Evolutionary conservation across 2,797 vertebrate species (phyloP).

Genomic region (Myotis planiceps): DNA sequence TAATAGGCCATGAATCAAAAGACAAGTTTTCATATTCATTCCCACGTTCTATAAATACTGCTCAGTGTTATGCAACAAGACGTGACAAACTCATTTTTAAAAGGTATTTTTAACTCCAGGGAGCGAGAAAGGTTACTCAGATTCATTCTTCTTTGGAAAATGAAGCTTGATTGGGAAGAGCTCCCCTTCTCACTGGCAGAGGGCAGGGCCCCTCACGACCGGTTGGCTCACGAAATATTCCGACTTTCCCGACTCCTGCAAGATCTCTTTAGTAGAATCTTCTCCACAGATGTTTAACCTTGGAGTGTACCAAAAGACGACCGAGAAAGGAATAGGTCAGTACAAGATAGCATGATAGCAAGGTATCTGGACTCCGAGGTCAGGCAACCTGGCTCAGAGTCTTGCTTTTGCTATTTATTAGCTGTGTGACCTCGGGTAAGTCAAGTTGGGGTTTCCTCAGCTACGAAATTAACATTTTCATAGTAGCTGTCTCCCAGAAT

Average conservation of each 20-base stretch:
- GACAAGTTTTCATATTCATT: slow-evolving; percentile 53
- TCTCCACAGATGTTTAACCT: not conserved
- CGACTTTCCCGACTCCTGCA: not conserved
- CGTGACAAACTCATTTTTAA: slow-evolving; percentile 52
- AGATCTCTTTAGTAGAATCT: not conserved
- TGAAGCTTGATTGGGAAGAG: not conserved
- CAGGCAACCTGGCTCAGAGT: not conserved
- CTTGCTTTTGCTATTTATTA: not conserved
- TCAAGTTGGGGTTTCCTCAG: not conserved
- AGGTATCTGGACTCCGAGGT: not conserved
- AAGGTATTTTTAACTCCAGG: slow-evolving; percentile 67
- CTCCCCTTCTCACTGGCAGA: not conserved
- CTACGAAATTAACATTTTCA: not conserved
- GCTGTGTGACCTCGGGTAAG: not conserved
- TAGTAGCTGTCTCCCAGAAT: not conserved
- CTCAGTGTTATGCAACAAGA: slow-evolving; percentile 53
- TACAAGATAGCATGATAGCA: not conserved
- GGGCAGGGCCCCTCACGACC: not conserved
- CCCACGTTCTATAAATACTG: slow-evolving; percentile 21
- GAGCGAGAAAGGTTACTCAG: not conserved
- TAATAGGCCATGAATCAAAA: slow-evolving; percentile 56
- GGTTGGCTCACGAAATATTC: not conserved
- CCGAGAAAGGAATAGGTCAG: not conserved
- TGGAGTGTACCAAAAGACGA: not conserved
- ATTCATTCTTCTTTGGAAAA: slow-evolving; percentile 22